Evolutionary conservation across 2,113 vertebrate genomes (phyloP), one percentile per base, ranked within the genome.

Genomic region (Pyxicephalus adspersus): DNA sequence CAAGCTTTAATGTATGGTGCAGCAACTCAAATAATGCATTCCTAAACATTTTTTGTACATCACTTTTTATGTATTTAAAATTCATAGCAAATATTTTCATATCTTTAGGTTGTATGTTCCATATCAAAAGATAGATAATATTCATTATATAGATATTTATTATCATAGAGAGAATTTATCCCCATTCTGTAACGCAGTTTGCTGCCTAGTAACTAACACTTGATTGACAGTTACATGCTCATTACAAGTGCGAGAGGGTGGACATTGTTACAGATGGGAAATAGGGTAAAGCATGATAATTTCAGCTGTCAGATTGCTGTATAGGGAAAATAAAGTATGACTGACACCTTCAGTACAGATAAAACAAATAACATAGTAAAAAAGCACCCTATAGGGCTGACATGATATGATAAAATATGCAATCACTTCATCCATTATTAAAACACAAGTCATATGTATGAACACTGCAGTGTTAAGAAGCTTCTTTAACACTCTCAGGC

Each of bases 181-280:
- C 22, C 23, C 11, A 60, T 60, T 28, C 65, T 70, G 23, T 66
- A 55, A 38, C 34, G 28, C 22, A 28, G 45, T 60, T 50, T 80
- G 77, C 77, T 80, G 77, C 77, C 66, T 71, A 61, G 77, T 57
- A 80, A 80, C 77, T 22, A n/a, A 60, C 34, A 63, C 67, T 61
- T 80, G 57, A 45, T 9, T 70, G 65, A 57, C 17, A 60, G 31
- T 29, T 66, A 55, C 28, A 52, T 65, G 29, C 51, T 26, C 75
- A 38, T 66, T 55, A 50, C 18, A 26, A 57, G 20, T 71, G 11
- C 65, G 55, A 51, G 23, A 80, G 65, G 38, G 13, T 29, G 63
- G 58, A 29, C 34, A 58, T n/a, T 28, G 23, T 61, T 58, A 38
- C 55, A 60, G n/a, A 61, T 52, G 6, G 31, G 19, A 54, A 54